phyloP scores from a whole-genome alignment of 23 tunicate genomes.

The Styela plicata region DNA sequence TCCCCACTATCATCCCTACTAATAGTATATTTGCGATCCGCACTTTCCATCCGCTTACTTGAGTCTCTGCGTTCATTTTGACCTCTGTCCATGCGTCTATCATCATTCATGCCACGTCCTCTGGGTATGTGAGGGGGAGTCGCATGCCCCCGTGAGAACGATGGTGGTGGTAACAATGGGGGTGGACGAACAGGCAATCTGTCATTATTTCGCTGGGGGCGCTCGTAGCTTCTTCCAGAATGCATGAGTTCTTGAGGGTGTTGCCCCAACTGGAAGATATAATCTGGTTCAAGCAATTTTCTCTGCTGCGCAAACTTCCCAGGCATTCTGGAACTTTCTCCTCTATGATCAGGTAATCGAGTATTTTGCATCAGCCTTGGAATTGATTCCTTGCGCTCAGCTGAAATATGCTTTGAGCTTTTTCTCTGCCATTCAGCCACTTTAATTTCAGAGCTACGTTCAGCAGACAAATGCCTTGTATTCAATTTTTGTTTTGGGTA shows the following conservation, averaged over 20 bases:
- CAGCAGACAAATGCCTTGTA: conserved; percentile 10
- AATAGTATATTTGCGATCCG: conserved; percentile 8
- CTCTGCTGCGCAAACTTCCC: background rate
- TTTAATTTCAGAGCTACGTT: conserved; percentile 2
- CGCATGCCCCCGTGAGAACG: background rate
- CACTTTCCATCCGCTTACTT: background rate
- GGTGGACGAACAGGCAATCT: conserved; percentile 4
- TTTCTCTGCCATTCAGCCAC: conserved; percentile 3
- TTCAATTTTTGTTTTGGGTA: background rate
- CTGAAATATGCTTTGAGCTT: conserved; percentile 1
- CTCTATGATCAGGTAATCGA: background rate
- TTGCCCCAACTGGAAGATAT: background rate
- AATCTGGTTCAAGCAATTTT: background rate
- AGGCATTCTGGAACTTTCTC: too few relatives aligned
- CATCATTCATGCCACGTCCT: background rate
- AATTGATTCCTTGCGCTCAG: background rate
- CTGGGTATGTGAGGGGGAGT: background rate
- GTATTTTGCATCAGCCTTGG: conserved; percentile 12
- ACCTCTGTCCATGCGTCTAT: background rate
- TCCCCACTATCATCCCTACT: background rate
- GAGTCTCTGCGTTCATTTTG: conserved; percentile 8
- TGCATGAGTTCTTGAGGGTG: background rate
- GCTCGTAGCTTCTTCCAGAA: background rate
- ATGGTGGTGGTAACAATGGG: conserved; percentile 6
- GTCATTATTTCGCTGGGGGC: background rate